phyloP scores from a whole-genome alignment of 2,888 invertebrate genomes.

The Coremacera marginata region DNA sequence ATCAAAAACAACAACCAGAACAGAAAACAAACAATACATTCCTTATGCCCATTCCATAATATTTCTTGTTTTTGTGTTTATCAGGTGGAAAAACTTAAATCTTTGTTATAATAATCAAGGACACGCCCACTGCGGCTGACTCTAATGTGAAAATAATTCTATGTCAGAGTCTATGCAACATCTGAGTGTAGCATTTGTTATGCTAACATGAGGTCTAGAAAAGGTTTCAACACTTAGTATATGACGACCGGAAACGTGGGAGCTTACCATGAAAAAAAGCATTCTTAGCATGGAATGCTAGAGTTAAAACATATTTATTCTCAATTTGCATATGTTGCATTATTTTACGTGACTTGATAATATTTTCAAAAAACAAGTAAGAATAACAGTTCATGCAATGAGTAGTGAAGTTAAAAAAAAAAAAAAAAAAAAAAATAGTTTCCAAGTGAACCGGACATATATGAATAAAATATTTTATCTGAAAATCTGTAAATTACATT shows the following conservation, averaged over 20 bases:
- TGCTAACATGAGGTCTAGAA: background rate
- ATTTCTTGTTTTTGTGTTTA: background rate
- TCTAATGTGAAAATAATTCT: constrained; percentile 39
- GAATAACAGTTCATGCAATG: no score
- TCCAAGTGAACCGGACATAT: no score
- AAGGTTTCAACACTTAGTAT: background rate
- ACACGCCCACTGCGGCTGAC: constrained; percentile 31
- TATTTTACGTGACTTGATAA: no score
- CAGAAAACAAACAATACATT: background rate
- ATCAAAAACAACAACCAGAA: background rate
- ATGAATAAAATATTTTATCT: no score
- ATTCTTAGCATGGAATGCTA: no score
- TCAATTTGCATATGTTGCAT: no score
- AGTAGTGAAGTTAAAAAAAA: no score
- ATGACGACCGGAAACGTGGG: constrained; percentile 27
- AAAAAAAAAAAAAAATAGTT: no score
- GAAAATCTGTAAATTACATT: no score
- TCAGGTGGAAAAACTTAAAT: constrained; percentile 37
- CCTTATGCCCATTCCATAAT: background rate
- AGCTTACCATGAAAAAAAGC: background rate
- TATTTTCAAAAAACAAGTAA: no score
- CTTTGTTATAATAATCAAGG: constrained; percentile 17
- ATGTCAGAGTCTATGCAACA: background rate
- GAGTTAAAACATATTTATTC: no score
- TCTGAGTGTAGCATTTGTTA: background rate